Evolutionary conservation across 2,797 vertebrate species (phyloP).

Genomic region (Onychomys torridus): DNA sequence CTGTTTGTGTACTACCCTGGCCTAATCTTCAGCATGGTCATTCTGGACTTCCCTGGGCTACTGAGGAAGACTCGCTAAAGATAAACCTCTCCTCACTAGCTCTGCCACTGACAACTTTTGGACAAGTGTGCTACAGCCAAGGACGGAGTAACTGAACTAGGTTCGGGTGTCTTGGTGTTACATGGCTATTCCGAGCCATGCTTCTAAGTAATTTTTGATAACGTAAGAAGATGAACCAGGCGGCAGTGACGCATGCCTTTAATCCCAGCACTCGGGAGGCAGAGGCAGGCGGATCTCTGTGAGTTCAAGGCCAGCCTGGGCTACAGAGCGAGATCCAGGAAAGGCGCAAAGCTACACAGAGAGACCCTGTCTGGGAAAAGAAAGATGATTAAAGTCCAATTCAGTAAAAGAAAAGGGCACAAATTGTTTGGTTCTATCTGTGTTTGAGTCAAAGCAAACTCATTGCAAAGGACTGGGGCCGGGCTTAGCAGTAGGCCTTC

Average conservation of each 20-base stretch:
- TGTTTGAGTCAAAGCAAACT: neutral
- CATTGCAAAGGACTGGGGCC: neutral
- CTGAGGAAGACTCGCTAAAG: neutral
- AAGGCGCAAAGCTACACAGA: too few relatives aligned
- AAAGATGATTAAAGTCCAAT: neutral
- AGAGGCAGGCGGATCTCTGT: too few relatives aligned
- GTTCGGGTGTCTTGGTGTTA: rapidly evolving
- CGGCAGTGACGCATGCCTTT: too few relatives aligned
- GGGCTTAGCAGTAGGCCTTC: too few relatives aligned
- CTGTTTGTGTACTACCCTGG: neutral
- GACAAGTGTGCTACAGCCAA: rapidly evolving
- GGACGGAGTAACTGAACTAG: neutral
- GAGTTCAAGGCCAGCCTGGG: too few relatives aligned
- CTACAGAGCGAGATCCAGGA: too few relatives aligned
- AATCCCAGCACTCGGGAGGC: too few relatives aligned
- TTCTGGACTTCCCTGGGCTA: neutral
- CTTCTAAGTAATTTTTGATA: neutral
- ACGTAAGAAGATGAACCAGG: neutral
- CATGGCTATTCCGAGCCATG: rapidly evolving
- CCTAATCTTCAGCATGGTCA: rapidly evolving
- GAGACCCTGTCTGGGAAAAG: too few relatives aligned
- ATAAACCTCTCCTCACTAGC: neutral
- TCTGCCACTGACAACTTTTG: rapidly evolving
- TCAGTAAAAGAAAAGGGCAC: neutral
- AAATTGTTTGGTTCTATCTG: neutral